Conservation (phyloP, 1,140 invertebrate genomes). For the Aphelenchoides besseyi region DNA sequence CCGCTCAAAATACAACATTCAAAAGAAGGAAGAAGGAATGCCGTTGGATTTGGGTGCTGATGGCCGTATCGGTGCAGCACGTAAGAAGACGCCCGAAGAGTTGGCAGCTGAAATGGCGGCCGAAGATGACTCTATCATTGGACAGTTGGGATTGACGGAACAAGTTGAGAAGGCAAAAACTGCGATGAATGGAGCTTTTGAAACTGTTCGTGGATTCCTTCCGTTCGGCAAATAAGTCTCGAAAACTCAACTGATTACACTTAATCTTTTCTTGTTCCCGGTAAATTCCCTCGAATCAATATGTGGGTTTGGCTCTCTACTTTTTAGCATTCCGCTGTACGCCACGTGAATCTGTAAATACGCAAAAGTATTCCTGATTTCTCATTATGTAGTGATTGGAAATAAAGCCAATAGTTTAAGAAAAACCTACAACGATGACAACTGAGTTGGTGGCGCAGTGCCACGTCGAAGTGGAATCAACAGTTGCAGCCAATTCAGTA, state of each 20-base stretch:
- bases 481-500: slow-evolving; percentile 24
- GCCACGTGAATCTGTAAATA: not conserved
- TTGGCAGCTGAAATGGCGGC: slow-evolving; percentile 49
- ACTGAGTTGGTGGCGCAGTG: not conserved
- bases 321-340: not conserved
- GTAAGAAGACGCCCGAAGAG: slow-evolving; percentile 60
- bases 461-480: not conserved
- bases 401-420: not conserved
- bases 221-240: slow-evolving; percentile 56
- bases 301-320: no score
- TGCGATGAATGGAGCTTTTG: slow-evolving; percentile 55
- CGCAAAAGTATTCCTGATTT: not conserved
- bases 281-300: no score
- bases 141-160: slow-evolving; percentile 59
- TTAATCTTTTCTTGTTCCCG: not conserved
- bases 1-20: slow-evolving; percentile 75
- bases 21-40: slow-evolving; percentile 55
- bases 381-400: not conserved
- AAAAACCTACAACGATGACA: not conserved
- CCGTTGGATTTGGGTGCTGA: slow-evolving; percentile 49
- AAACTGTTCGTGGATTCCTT: slow-evolving; percentile 56
- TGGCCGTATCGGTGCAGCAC: slow-evolving; percentile 53
- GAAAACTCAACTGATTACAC: not conserved
- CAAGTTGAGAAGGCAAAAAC: slow-evolving; percentile 62
- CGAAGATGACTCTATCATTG: slow-evolving; percentile 53